Evolutionary conservation across 2,888 invertebrate species (phyloP), one percentile per base, ranked within the genome.

Genomic region (Epirrita christyi): DNA sequence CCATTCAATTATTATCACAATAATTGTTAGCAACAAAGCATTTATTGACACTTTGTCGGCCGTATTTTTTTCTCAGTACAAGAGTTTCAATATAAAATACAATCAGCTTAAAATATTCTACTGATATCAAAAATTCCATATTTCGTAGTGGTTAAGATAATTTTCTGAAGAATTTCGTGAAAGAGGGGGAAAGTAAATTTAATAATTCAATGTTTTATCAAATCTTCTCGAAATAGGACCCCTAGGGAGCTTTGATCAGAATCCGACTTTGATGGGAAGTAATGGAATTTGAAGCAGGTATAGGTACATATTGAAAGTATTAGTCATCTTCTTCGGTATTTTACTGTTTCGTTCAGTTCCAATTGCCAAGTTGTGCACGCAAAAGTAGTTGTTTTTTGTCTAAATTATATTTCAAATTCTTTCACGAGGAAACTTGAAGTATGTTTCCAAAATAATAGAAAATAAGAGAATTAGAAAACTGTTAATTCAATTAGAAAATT

Each of bases 171-270:
- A 53, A 68, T 65, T 71, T 67, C 63, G 61, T 67, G 61, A 67
- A 66, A 66, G 68, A 73, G 64, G 69, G 68, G 66, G 66, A 72
- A 77, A 71, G 75, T 73, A 76, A 76, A 78, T 75, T 76, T 70
- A 66, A 64, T 68, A 66, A 72, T 73, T 68, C 71, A 66, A 70
- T 72, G 70, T 75, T 78, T 75, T 75, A 75, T 76, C 71, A 73
- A 79, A 73, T 76, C 70, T 70, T 46, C 54, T 56, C 54, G 55
- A 71, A 69, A 70, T 47, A 60, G 45, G 45, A 9, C 10, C 47
- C 43, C 41, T 4, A 0, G 13, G 52, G 47, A 48, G 44, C 37
- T 47, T 38, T 47, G 13, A 42, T 53, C 46, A 7, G 40, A 13
- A 37, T 28, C 27, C 7, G 10, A 38, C 37, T 28, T 36, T 36